Conservation (phyloP, 2,113 vertebrate species). For the Malaclemys terrapin region DNA sequence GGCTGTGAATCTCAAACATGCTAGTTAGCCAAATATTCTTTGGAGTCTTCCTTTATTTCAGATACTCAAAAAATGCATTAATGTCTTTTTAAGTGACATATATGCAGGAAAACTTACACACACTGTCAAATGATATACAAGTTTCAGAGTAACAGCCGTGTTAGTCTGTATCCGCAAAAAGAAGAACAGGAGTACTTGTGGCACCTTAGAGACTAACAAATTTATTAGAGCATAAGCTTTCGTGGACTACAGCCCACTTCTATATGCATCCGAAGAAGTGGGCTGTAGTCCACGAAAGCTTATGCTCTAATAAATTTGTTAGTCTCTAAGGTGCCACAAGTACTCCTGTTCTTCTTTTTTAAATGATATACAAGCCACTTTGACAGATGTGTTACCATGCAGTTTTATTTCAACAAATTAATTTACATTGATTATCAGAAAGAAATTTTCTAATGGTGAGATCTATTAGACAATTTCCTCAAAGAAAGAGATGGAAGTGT, state of each 20-base stretch:
- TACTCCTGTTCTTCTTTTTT: too few species aligned
- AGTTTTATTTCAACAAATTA: background rate
- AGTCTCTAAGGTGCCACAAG: too few species aligned
- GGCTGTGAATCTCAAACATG: background rate
- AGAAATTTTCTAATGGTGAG: fast-evolving
- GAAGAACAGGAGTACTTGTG: too few species aligned
- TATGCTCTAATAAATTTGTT: too few species aligned
- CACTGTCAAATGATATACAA: background rate
- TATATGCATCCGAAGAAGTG: too few species aligned
- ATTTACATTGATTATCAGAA: background rate
- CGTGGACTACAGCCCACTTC: too few species aligned
- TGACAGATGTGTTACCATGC: background rate
- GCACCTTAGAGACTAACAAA: too few species aligned
- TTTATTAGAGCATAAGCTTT: too few species aligned
- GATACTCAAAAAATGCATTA: background rate
- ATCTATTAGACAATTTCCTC: background rate
- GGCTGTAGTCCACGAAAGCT: too few species aligned
- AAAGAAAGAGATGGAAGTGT: background rate
- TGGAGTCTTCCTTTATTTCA: background rate
- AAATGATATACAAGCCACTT: background rate
- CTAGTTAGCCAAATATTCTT: background rate
- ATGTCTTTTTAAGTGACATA: background rate
- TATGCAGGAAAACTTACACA: conserved; percentile 44
- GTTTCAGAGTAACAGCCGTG: too few species aligned
- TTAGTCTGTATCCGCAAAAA: too few species aligned